phyloP scores from a whole-genome alignment of 2,888 invertebrate species.

The Philereme transversata region DNA sequence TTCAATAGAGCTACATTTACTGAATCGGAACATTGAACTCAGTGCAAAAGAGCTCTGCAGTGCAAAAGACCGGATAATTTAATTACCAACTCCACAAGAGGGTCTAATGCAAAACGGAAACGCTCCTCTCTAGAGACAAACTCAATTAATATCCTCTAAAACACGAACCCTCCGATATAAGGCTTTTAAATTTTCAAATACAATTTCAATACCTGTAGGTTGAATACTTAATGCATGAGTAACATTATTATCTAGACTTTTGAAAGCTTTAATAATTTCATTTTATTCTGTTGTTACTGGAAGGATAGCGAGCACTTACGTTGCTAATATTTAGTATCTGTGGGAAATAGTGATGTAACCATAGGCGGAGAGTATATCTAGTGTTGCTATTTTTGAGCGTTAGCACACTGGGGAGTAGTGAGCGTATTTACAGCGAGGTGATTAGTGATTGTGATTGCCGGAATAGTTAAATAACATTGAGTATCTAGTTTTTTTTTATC shows the following conservation, averaged over 20 bases:
- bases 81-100: constrained; percentile 67
- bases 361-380: too few relatives aligned
- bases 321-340: constrained; percentile 4
- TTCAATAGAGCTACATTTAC: constrained; percentile 21
- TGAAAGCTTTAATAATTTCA: constrained; percentile 23
- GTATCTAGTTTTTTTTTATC: too few relatives aligned
- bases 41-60: constrained; percentile 44
- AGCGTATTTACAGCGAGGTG: too few relatives aligned
- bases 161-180: constrained; percentile 68
- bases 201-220: constrained; percentile 54
- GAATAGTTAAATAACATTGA: too few relatives aligned
- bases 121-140: constrained; percentile 77
- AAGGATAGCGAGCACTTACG: background rate
- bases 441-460: too few relatives aligned
- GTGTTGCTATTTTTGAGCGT: too few relatives aligned
- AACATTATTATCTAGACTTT: constrained; percentile 22
- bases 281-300: background rate
- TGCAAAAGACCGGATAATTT: constrained; percentile 70
- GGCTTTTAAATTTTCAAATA: constrained; percentile 76
- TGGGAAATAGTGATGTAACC: too few relatives aligned
- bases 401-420: too few relatives aligned
- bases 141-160: constrained; percentile 79
- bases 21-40: constrained; percentile 30
- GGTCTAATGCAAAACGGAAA: constrained; percentile 77
- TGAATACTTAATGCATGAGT: constrained; percentile 14